Evolutionary conservation across 2,113 vertebrate species (phyloP), one percentile per base, ranked within the genome.

Genomic region (Atlantisia rogersi): DNA sequence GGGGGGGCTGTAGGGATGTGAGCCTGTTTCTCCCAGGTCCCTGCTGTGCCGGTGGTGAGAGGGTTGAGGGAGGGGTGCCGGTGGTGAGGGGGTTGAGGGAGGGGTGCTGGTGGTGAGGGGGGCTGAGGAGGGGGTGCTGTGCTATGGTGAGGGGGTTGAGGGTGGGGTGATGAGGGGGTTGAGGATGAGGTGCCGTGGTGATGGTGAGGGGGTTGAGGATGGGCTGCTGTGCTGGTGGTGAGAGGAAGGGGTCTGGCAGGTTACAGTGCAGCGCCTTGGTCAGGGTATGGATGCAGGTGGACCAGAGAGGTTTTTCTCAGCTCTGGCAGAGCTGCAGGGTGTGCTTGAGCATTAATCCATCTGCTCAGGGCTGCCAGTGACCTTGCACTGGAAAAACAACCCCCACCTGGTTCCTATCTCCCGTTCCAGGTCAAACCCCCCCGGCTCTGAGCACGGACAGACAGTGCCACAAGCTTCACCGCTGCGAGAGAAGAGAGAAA

Each of bases 261-360:
- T 42, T 46, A 46, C 17, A 46, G 44, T n/a, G 19, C 10, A 25
- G 11, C 20, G 26, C 14, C 15, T 40, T 3, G 11, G 13, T 10
- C 67, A 44, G 16, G 24, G 22, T 11, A 6, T 0, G 0, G 15
- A 4, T 21, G 2, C 2, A 56, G 4, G 9, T 7, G 12, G 3
- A 5, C 2, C 28, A 21, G 28, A 25, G 32, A 46, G 55, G 7
- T 3, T 44, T 69, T 56, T 28, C 32, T 69, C 53, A 78, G 74
- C 44, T 26, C 42, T 50, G 19, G 19, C 78, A 67, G 65, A 75
- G 50, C 60, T 40, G 63, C 64, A 56, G 52, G 35, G 9, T 22
- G 52, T 64, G 6, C 35, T 2, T 14, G 26, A 46, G 35, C 8
- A 48, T 76, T 48, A 20, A 73, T 12, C 67, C 40, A 9, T 52